These are phyloP conservation scores for Acrobasis consociella DNA, from an alignment of 2,888 invertebrate genomes.

Conservation along the genomic window DNA sequence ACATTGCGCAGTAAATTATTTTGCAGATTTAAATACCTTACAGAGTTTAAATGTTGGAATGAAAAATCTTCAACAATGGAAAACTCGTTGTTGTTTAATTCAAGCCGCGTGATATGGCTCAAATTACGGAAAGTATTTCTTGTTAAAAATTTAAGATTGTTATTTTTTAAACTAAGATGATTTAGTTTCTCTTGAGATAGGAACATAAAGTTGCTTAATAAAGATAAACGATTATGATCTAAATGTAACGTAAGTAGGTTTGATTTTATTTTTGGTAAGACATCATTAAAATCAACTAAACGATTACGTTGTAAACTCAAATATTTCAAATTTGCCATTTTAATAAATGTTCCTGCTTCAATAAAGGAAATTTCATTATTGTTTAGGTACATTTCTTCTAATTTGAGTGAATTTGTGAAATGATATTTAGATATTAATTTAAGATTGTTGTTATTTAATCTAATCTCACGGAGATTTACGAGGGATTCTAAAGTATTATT, in stretches of 20 bases:
- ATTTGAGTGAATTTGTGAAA: slow-evolving; percentile 88
- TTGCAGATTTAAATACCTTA: slow-evolving; percentile 90
- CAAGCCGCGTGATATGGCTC: slow-evolving; percentile 87
- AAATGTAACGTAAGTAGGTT: slow-evolving; percentile 89
- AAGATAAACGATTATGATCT: slow-evolving; percentile 88
- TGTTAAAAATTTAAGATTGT: slow-evolving; percentile 87
- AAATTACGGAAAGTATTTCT: slow-evolving; percentile 89
- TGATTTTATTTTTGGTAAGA: slow-evolving; percentile 87
- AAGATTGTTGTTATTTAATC: slow-evolving; percentile 92
- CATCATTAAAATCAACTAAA: slow-evolving; percentile 88
- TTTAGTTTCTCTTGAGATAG: slow-evolving; percentile 90
- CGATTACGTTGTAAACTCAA: slow-evolving; percentile 92
- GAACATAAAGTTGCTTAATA: slow-evolving; percentile 89
- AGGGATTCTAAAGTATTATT: slow-evolving; percentile 90
- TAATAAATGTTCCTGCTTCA: slow-evolving; percentile 89
- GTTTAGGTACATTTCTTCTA: slow-evolving; percentile 92
- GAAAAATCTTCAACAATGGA: slow-evolving; percentile 90
- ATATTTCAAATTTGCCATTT: slow-evolving; percentile 89
- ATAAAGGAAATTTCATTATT: slow-evolving; percentile 92
- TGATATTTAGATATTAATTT: slow-evolving; percentile 88
- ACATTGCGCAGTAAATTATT: slow-evolving; percentile 88
- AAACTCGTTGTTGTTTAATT: slow-evolving; percentile 91
- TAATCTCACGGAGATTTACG: slow-evolving; percentile 88
- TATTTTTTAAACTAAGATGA: slow-evolving; percentile 91
- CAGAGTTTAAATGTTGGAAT: slow-evolving; percentile 88